A percentile compares a stretch with the other conserved stretches of the same genome.
phyloP scores from a whole-genome alignment of 2,888 invertebrate genomes.

The Dyspetes luteomarginatus region DNA sequence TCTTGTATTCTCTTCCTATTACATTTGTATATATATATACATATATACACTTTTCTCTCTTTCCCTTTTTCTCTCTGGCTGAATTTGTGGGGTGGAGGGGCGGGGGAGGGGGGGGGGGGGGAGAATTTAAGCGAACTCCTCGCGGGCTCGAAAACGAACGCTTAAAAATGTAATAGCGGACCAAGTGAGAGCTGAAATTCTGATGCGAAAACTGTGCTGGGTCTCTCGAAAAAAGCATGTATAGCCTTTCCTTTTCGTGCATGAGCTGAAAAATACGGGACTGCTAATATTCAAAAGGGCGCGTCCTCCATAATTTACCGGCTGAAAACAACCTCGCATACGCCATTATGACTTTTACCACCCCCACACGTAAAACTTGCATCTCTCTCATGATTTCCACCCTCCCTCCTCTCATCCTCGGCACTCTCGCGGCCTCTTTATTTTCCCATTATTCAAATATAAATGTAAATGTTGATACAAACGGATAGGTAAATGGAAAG shows the following conservation, averaged over 20 bases:
- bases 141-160: conserved; percentile 81
- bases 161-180: conserved; percentile 77
- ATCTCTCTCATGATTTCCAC: conserved; percentile 13
- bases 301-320: not conserved
- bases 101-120: conserved; percentile 64
- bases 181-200: conserved; percentile 63
- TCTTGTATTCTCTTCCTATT: conserved; percentile 39
- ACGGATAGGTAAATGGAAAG: conserved; percentile 83
- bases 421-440: conserved; percentile 76
- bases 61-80: conserved; percentile 39
- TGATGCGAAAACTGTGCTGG: conserved; percentile 57
- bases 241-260: conserved; percentile 18
- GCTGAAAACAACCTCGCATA: not conserved
- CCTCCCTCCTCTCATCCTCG: conserved; percentile 22
- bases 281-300: no score
- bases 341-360: conserved; percentile 22
- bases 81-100: conserved; percentile 43
- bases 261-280: not conserved
- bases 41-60: conserved; percentile 14
- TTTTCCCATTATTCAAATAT: conserved; percentile 84
- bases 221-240: not conserved
- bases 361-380: conserved; percentile 13
- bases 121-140: conserved; percentile 67
- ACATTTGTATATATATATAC: conserved; percentile 41
- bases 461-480: conserved; percentile 84